Conservation (phyloP, 2,113 vertebrate species). For the Apodemus speciosus region DNA sequence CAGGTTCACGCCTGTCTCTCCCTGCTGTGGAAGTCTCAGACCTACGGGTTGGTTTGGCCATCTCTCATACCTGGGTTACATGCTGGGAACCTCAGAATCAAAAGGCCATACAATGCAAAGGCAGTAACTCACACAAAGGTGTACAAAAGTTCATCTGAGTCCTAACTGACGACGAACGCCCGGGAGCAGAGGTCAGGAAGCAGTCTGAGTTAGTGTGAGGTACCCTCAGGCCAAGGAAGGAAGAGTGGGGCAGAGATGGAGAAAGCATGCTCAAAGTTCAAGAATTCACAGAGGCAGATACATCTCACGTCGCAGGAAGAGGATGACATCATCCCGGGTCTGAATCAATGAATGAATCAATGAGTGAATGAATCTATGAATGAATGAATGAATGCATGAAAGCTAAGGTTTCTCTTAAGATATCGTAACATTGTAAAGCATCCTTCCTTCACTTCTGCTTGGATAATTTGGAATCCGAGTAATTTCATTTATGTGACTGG, state of each 20-base stretch:
- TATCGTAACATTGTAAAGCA: background rate
- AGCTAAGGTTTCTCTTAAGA: background rate
- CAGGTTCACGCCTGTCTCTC: background rate
- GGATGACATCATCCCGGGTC: background rate
- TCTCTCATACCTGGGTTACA: background rate
- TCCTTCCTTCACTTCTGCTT: background rate
- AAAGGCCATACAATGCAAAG: background rate
- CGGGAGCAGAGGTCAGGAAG: background rate
- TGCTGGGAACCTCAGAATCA: background rate
- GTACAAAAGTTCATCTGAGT: background rate
- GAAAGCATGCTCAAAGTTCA: background rate
- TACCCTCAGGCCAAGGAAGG: background rate
- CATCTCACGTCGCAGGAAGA: background rate
- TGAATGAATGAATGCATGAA: background rate
- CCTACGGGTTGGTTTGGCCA: background rate
- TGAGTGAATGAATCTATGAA: background rate
- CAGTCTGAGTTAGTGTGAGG: background rate
- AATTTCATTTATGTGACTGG: constrained; percentile 28
- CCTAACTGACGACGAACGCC: background rate
- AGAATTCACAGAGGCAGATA: background rate
- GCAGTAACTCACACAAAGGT: background rate
- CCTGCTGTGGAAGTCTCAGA: background rate
- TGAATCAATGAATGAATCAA: too few relatives aligned
- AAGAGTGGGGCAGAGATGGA: background rate
- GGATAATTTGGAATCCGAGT: constrained; percentile 35